Conservation (phyloP, 2,888 invertebrate species). For the Arctia plantaginis region DNA sequence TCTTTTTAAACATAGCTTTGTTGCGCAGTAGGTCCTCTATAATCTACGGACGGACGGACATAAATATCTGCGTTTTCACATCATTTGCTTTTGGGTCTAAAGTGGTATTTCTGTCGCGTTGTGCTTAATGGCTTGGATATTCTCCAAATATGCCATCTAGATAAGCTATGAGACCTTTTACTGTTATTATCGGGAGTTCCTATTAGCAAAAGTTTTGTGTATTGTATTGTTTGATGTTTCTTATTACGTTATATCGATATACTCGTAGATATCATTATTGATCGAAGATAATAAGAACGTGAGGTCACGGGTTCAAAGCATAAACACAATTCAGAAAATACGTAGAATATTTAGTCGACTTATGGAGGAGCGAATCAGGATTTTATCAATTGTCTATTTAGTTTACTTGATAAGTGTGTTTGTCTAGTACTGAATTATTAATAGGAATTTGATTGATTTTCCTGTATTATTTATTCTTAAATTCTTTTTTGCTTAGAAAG, state of each 20-base stretch:
- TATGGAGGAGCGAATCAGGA: not conserved
- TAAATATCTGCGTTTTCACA: conserved; percentile 76
- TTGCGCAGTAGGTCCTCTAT: conserved; percentile 44
- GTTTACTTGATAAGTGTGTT: not conserved
- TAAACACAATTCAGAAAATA: not conserved
- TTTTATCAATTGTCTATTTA: not conserved
- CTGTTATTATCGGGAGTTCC: conserved; percentile 70
- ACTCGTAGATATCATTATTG: conserved; percentile 3
- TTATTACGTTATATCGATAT: conserved; percentile 21
- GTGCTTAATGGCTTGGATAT: conserved; percentile 81
- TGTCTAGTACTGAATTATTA: not conserved
- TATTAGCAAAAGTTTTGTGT: conserved; percentile 63
- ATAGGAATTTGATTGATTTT: not conserved
- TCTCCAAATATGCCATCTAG: conserved; percentile 81
- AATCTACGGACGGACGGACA: conserved; percentile 55
- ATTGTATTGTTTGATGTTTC: conserved; percentile 54
- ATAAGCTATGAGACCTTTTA: conserved; percentile 77
- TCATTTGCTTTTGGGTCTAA: conserved; percentile 79
- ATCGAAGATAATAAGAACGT: not conserved
- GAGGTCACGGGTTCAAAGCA: not conserved
- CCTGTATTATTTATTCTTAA: not conserved
- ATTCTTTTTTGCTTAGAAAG: not conserved
- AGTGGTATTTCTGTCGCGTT: conserved; percentile 75
- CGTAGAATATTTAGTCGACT: not conserved
- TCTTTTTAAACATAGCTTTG: conserved; percentile 34